phyloP scores from a whole-genome alignment of 2,888 invertebrate species.

The Uropetala carovei region DNA sequence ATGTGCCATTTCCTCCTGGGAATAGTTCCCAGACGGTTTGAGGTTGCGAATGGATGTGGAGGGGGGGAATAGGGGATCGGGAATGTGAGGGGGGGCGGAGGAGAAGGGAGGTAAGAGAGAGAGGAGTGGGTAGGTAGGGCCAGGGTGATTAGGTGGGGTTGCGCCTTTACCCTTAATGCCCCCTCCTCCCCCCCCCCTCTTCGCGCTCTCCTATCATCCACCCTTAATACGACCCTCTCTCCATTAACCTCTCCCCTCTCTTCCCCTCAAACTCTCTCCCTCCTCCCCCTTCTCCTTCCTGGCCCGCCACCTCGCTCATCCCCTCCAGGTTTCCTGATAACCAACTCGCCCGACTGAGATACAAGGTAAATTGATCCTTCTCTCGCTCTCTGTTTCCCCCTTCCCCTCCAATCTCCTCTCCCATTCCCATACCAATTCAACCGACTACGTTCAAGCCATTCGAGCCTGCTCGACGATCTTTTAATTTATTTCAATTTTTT shows the following conservation, averaged over 20 bases:
- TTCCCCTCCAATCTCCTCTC: not conserved
- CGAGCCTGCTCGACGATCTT: not conserved
- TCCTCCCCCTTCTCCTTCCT: not conserved
- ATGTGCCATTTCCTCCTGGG: conserved; percentile 54
- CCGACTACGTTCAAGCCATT: not conserved
- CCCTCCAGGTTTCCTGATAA: not conserved
- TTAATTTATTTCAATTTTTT: conserved; percentile 2
- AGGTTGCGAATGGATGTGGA: not conserved
- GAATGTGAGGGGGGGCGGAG: not conserved
- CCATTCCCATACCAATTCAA: not conserved
- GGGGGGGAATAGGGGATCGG: not conserved
- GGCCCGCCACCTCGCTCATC: not conserved
- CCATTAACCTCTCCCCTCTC: not conserved
- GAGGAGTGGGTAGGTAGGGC: too few relatives aligned
- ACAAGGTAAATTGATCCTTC: not conserved
- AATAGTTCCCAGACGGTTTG: conserved; percentile 23
- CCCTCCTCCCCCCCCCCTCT: not conserved
- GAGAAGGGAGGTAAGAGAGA: not conserved
- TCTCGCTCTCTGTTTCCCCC: not conserved
- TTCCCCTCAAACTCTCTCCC: not conserved
- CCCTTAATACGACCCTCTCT: not conserved
- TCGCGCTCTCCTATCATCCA: not conserved
- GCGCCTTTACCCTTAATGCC: conserved; percentile 7
- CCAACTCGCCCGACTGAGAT: not conserved
- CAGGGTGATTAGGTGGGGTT: conserved; percentile 12